Conservation (phyloP, 64 coral and sea anemone genomes). For the Orbicella faveolata region DNA sequence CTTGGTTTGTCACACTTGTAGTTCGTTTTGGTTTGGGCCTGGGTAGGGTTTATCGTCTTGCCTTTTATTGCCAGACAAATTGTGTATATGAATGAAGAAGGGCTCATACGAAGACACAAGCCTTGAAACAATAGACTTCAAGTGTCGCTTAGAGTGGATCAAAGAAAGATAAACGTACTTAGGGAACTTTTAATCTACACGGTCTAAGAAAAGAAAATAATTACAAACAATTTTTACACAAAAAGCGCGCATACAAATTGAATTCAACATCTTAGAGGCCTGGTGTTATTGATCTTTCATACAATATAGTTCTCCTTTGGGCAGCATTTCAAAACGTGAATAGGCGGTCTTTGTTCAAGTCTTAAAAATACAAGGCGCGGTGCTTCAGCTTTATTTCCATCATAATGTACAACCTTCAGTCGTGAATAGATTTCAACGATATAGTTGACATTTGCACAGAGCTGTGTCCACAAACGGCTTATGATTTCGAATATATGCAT, state of each 20-base stretch:
- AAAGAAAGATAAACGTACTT: background rate
- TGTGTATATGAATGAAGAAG: too few species aligned
- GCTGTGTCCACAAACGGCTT: constrained; percentile 30
- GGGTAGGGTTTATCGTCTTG: too few species aligned
- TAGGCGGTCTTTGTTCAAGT: background rate
- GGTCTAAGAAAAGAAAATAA: background rate
- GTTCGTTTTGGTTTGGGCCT: too few species aligned
- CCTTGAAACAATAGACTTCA: background rate
- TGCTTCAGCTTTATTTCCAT: constrained; percentile 4
- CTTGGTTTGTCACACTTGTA: too few species aligned
- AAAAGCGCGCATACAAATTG: background rate
- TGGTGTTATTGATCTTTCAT: background rate
- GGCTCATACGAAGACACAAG: too few species aligned
- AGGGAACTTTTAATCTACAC: background rate
- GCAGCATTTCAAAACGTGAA: background rate
- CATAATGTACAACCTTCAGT: constrained; percentile 11
- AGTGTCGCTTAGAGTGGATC: background rate
- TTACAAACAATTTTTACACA: background rate
- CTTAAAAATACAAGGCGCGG: background rate
- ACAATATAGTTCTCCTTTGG: background rate
- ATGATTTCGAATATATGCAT: constrained; percentile 42
- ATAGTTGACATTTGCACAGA: constrained; percentile 11
- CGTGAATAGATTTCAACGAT: background rate
- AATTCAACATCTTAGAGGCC: background rate
- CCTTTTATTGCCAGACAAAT: too few species aligned